Evolutionary conservation across 2,888 invertebrate genomes (phyloP), one percentile per base, ranked within the genome.

Genomic region (Lasiommata megera): DNA sequence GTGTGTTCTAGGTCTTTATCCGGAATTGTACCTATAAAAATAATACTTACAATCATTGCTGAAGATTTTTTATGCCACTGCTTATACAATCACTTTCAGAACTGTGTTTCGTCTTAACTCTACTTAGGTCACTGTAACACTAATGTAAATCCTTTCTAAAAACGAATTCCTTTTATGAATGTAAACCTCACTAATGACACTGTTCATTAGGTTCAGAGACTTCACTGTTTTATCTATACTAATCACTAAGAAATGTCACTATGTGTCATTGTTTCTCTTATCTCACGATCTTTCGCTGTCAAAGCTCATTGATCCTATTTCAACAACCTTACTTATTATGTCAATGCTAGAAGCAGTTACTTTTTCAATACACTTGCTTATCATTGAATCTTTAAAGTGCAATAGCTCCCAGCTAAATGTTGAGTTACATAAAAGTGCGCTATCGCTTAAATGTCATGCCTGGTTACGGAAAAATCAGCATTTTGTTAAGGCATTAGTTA

Each of bases 41-140:
- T n/a, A 51, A 52, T 67, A 85, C 87, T 87, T 65, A 88, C 87
- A 76, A 75, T 83, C 86, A 88, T 88, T 72, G 69, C 80, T 82
- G 73, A 71, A 67, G 74, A 65, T 78, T 74, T 75, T 70, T 69
- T 17, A n/a, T 73, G 61, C 63, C 61, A 60, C 61, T 50, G 16
- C 34, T 67, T 61, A 67, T 62, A 62, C 59, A 63, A 61, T 62
- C 65, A 58, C 61, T 61, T 54, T 55, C 28, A 58, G 58, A 47
- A 59, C 51, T 56, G 46, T 47, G 53, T 50, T 34, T 55, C 31
- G 61, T 57, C 14, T 56, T 50, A 43, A 58, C 29, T 46, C 48
- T 18, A 43, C 43, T 28, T 17, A 48, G 55, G 47, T 56, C 58
- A 58, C 54, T 54, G 31, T 44, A 50, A 28, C 50, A 43, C 34